Percentiles rank a stretch among this genome's conserved stretches.
Evolutionary conservation across 2,113 vertebrate genomes (phyloP).

Genomic region (Psilopsiagon aymara): DNA sequence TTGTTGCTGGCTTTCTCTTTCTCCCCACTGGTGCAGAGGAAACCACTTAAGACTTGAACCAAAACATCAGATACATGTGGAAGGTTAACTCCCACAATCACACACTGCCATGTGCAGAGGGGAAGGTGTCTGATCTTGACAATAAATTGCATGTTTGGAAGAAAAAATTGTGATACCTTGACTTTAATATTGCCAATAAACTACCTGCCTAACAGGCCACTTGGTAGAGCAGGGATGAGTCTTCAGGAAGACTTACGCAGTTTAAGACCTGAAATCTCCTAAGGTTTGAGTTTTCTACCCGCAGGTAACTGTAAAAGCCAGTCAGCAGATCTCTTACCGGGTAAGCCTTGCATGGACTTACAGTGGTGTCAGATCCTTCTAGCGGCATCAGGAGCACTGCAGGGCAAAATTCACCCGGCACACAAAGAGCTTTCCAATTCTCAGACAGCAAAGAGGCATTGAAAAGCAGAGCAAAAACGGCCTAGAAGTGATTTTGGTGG

Average conservation of each 20-base stretch:
- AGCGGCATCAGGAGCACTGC: fast-evolving
- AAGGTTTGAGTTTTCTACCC: not conserved
- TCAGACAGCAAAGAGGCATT: not conserved
- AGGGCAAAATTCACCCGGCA: not conserved
- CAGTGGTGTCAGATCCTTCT: not conserved
- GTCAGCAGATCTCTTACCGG: not conserved
- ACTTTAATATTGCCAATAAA: not conserved
- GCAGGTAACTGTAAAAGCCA: not conserved
- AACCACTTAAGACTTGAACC: not conserved
- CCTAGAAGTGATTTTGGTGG: not conserved
- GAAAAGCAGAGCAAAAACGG: not conserved
- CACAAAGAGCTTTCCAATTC: not conserved
- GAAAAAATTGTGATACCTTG: not conserved
- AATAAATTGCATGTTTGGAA: not conserved
- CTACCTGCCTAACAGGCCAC: not conserved
- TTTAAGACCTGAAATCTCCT: not conserved
- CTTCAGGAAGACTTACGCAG: not conserved
- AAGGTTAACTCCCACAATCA: not conserved
- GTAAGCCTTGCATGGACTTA: not conserved
- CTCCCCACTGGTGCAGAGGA: not conserved
- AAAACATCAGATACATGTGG: not conserved
- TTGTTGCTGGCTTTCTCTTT: not conserved
- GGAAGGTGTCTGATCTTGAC: not conserved
- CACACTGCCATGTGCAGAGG: not conserved
- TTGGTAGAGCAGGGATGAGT: not conserved